phyloP scores from a whole-genome alignment of 1,140 invertebrate genomes.

The Gyrodactylus bullatarudis region DNA sequence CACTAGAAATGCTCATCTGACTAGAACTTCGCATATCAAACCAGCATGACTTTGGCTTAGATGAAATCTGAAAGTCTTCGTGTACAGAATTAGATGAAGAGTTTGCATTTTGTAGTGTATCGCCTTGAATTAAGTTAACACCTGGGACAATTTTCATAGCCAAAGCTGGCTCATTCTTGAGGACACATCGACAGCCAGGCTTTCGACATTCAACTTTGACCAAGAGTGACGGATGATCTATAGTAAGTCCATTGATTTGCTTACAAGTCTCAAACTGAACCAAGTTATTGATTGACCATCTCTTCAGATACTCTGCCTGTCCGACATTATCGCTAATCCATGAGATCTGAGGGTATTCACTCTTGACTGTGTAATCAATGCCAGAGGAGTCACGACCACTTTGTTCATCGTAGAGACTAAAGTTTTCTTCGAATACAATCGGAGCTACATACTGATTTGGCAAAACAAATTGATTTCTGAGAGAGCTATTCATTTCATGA shows the following conservation, averaged over 20 bases:
- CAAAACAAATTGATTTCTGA: not conserved
- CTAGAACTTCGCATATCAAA: not conserved
- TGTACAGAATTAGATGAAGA: not conserved
- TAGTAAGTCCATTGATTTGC: not conserved
- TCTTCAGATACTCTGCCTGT: not conserved
- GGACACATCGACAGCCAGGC: not conserved
- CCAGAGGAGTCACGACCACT: not conserved
- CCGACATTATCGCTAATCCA: not conserved
- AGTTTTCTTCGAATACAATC: not conserved
- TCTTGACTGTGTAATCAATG: not conserved
- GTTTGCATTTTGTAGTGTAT: not conserved
- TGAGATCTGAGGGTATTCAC: not conserved
- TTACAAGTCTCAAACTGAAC: not conserved
- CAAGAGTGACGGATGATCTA: not conserved
- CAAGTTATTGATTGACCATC: not conserved
- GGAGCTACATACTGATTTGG: not conserved
- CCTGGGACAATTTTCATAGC: not conserved
- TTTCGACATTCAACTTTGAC: not conserved
- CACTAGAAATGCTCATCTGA: not conserved
- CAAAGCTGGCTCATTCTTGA: slow-evolving; percentile 4
- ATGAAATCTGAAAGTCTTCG: not conserved
- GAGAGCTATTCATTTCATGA: not conserved
- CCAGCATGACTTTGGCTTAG: not conserved
- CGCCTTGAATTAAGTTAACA: not conserved
- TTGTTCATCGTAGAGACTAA: not conserved